A percentile compares a stretch with the other conserved stretches of the same genome.
phyloP scores from a whole-genome alignment of 2,797 vertebrate genomes.

The Hirundo rustica region DNA sequence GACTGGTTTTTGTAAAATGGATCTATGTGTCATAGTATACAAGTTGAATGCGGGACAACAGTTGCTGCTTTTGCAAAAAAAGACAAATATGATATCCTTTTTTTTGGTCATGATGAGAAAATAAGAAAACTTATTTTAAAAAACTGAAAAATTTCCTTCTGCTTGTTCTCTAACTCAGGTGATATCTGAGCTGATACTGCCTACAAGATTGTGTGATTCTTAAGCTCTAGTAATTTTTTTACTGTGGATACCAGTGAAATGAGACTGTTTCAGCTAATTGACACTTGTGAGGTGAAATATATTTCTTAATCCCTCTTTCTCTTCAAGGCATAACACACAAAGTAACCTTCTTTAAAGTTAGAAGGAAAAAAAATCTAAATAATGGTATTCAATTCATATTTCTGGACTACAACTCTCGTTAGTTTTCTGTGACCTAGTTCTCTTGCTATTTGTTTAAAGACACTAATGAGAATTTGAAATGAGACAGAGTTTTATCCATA shows the following conservation, averaged over 20 bases:
- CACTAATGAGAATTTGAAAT: conserved; percentile 30
- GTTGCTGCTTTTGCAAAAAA: not conserved
- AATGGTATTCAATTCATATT: not conserved
- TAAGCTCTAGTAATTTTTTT: not conserved
- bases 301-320: not conserved
- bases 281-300: not conserved
- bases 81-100: not conserved
- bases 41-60: not conserved
- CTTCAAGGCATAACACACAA: not conserved
- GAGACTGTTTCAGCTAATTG: not conserved
- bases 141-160: not conserved
- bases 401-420: not conserved
- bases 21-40: not conserved
- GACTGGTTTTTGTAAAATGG: not conserved
- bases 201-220: not conserved
- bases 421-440: conserved; percentile 24
- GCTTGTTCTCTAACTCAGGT: not conserved
- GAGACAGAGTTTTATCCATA: not conserved
- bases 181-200: not conserved
- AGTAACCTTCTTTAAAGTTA: not conserved
- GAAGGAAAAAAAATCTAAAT: not conserved
- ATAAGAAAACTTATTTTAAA: not conserved
- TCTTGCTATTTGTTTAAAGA: conserved; percentile 4
- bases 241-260: not conserved
- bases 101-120: not conserved